Conservation (phyloP, 1,140 invertebrate species). For the Papilio aristodemus region DNA sequence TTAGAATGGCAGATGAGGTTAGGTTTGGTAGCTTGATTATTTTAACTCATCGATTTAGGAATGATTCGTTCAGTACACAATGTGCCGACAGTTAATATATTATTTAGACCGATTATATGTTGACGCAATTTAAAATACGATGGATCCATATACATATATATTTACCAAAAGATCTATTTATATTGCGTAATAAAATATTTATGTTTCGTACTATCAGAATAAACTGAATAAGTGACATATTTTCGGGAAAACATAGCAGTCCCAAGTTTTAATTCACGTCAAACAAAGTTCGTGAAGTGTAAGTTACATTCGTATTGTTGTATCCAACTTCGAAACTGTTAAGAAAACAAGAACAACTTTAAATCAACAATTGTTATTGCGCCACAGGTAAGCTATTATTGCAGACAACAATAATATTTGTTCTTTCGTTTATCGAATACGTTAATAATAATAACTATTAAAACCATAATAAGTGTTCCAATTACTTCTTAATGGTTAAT, state of each 20-base stretch:
- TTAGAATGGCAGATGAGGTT: too few relatives aligned
- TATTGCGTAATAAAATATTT: neutral
- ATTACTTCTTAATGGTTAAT: too few relatives aligned
- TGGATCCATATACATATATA: neutral
- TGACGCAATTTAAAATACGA: too few relatives aligned
- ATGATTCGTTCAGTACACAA: too few relatives aligned
- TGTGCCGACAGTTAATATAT: too few relatives aligned
- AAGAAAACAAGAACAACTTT: constrained; percentile 13
- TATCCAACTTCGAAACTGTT: neutral
- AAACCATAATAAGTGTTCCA: too few relatives aligned
- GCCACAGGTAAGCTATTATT: constrained; percentile 10
- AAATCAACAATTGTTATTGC: constrained; percentile 10
- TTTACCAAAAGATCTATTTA: neutral
- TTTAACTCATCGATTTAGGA: too few relatives aligned
- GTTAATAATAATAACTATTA: neutral
- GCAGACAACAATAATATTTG: constrained; percentile 1
- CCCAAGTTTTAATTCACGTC: constrained; percentile 9
- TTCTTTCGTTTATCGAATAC: neutral
- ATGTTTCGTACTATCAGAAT: neutral
- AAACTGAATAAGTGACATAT: neutral
- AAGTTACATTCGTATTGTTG: constrained; percentile 4
- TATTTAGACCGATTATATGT: too few relatives aligned
- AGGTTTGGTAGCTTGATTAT: too few relatives aligned
- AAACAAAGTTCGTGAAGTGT: constrained; percentile 13
- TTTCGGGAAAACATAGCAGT: constrained; percentile 1